A percentile compares a stretch with the other conserved stretches of the same genome.
These are phyloP conservation scores for Nansenia antarctica DNA, from an alignment of 2,113 vertebrate species.

Conservation along the genomic window DNA sequence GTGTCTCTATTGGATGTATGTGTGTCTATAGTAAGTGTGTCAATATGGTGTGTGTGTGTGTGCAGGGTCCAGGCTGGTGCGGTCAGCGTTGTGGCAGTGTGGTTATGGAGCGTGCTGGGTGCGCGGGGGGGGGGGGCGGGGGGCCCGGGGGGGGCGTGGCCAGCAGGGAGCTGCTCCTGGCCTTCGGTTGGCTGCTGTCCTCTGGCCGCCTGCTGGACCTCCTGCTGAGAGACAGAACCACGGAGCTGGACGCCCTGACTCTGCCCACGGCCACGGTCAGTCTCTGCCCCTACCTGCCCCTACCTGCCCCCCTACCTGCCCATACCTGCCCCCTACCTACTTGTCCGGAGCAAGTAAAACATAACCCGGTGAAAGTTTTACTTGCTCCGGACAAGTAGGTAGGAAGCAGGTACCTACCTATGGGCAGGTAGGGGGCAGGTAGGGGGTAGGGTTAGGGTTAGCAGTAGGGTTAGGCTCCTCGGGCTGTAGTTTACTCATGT, in stretches of 20 bases:
- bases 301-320: no score
- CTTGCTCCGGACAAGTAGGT: no score
- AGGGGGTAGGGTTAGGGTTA: no score
- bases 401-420: no score
- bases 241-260: slow-evolving; percentile 55
- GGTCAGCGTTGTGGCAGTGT: slow-evolving; percentile 67
- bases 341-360: no score
- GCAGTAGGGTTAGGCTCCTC: no score
- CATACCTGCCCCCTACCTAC: no score
- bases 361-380: no score
- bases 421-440: no score
- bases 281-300: no score
- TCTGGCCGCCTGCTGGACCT: slow-evolving; percentile 56
- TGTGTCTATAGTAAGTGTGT: not conserved
- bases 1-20: not conserved
- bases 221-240: slow-evolving; percentile 51
- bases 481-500: no score
- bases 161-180: slow-evolving; percentile 71
- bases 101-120: slow-evolving; percentile 71
- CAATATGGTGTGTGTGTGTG: not conserved
- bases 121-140: slow-evolving; percentile 3
- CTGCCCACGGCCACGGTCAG: not conserved
- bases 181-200: slow-evolving; percentile 70
- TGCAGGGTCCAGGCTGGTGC: slow-evolving; percentile 47
- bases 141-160: slow-evolving; percentile 26